Percentiles rank a stretch among this genome's conserved stretches.
Conservation (phyloP, 1,140 invertebrate genomes). For the Myzus persicae region DNA sequence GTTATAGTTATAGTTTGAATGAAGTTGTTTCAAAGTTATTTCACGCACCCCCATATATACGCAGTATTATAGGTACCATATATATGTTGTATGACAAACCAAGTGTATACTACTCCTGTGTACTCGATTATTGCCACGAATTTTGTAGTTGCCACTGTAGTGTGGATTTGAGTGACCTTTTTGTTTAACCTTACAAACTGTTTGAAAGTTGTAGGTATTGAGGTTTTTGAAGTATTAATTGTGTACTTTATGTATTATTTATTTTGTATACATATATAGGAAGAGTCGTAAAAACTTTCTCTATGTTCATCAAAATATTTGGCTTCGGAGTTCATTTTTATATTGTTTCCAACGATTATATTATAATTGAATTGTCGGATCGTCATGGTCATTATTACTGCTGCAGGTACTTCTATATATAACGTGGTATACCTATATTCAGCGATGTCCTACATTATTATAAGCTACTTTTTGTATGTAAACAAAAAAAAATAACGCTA, state of each 20-base stretch:
- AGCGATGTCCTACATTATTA: background rate
- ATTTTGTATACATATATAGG: background rate
- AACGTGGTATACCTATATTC: background rate
- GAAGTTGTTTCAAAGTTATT: slow-evolving; percentile 40
- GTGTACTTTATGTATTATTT: background rate
- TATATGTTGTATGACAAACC: background rate
- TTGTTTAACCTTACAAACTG: slow-evolving; percentile 30
- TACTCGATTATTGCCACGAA: slow-evolving; percentile 4
- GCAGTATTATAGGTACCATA: too few species aligned
- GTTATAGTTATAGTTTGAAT: background rate
- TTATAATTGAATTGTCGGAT: background rate
- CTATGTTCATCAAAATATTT: background rate
- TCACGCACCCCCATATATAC: background rate
- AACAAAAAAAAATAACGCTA: background rate
- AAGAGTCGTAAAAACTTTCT: slow-evolving; percentile 10
- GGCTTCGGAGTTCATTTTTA: background rate
- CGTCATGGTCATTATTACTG: background rate
- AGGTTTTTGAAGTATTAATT: slow-evolving; percentile 14
- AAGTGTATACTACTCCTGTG: slow-evolving; percentile 8
- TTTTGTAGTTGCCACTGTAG: slow-evolving; percentile 11
- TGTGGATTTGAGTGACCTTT: background rate
- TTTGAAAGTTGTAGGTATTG: background rate
- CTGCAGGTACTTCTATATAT: background rate
- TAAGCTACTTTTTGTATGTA: background rate
- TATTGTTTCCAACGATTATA: background rate